Evolutionary conservation across 2,797 vertebrate species (phyloP), one percentile per base, ranked within the genome.

Genomic region (Hybognathus amarus): DNA sequence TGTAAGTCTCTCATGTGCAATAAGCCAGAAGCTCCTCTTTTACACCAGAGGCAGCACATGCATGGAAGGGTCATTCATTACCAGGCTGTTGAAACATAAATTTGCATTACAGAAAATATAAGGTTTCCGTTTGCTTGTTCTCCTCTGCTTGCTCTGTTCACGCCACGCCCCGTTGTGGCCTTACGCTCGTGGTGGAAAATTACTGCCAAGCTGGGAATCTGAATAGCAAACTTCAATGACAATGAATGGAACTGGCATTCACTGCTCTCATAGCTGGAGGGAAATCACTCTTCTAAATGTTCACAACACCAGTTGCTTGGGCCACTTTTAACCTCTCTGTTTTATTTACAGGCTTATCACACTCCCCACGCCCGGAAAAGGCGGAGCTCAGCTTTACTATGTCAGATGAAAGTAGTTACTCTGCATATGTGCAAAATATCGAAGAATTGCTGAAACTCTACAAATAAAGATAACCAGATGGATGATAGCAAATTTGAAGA

Each of bases 351-450:
- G 98, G 98, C 89, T 88, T 99, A 78, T 96, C 97, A 45, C 97
- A 97, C 92, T 77, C 96, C 30, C 98, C 98, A 5, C 95, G 92
- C 87, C 96, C 96, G 15, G 91, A 94, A 0, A 99, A 99, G 93
- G 94, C 96, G 3, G 98, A 99, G 90, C 96, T 99, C 75, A 6
- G 91, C 77, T 99, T 94, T 91, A 89, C 3, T 0, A 1, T 84
- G 4, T 33, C 2, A 0, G 87, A 97, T 0, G 0, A 11, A 0
- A 1, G 0, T 0, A 45, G 75, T 24, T 98, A 91, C 4, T 4
- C 73, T 0, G 68, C 76, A 0, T 96, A 96, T 2, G 69, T 90
- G 15, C 6, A 9, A 0, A 92, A 86, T 89, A 91, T 99, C 3
- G 0, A 42, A 0, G 12, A 3, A 0, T 94, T 99, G 80, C 92